These are phyloP conservation scores for Pseudocheirus occidentalis DNA, from an alignment of 2,797 vertebrate species.

Conservation along the genomic window DNA sequence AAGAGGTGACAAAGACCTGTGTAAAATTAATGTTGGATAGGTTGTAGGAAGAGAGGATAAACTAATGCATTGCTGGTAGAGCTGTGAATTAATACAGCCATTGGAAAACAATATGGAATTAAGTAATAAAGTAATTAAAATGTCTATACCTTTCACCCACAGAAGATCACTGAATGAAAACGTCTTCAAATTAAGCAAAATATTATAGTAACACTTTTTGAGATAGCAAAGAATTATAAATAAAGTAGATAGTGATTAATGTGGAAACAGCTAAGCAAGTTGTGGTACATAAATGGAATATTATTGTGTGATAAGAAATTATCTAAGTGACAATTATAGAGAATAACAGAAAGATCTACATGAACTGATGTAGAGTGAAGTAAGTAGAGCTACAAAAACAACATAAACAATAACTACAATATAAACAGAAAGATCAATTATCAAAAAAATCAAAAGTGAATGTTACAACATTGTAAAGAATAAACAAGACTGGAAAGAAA, in stretches of 20 bases:
- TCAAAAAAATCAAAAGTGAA: neutral
- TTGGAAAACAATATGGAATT: neutral
- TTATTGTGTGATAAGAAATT: neutral
- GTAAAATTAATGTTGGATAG: neutral
- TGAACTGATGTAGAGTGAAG: neutral
- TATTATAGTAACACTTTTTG: neutral
- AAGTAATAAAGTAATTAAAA: neutral
- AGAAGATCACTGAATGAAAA: neutral
- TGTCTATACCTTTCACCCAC: neutral
- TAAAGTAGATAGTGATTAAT: neutral
- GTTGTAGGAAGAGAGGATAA: neutral
- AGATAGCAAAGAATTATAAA: neutral
- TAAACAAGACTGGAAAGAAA: neutral
- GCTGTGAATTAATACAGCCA: neutral
- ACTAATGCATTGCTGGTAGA: neutral
- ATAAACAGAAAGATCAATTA: neutral
- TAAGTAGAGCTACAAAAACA: neutral
- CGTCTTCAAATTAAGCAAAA: neutral
- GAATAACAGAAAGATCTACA: neutral
- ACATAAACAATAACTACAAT: neutral
- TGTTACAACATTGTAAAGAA: neutral
- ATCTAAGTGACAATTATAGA: neutral
- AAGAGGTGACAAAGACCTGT: neutral
- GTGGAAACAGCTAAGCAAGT: neutral
- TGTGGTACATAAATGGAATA: neutral